Base-by-base conservation (phyloP, 35 echinoderm and acorn worm species). In the Hemicentrotus pulcherrimus region DNA sequence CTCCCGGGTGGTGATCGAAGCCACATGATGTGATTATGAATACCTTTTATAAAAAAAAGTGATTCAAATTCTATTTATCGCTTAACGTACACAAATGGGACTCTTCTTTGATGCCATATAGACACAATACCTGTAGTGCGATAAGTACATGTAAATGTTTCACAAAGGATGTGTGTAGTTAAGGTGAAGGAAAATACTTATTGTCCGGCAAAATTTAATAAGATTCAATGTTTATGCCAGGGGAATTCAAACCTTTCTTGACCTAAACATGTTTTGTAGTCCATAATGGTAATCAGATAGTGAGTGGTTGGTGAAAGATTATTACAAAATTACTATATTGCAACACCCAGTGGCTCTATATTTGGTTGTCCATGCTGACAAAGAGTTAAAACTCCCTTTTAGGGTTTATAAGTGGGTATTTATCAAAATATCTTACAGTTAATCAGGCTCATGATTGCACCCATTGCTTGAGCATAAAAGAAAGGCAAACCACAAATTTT, bases 341-440 rank as follows among this genome's bases (percentile, higher is more conserved):
- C 61, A 78, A 78, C n/a, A 78, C 22, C 65, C 9, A 78, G 22
- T n/a, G 22, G 65, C 65, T 78, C 65, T 78, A 22, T 28, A 22
- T 78, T n/a, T 78, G 24, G 65, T 78, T 78, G 22, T 78, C 65
- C 65, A 78, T 28, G 65, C 6, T 78, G 6, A 78, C 65, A 78
- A 78, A 78, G 65, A 78, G 19, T 28, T 78, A 78, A 78, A 78
- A n/a, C 0, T 7, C 18, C 28, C 65, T 78, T 78, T 78, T 78
- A 8, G 65, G 65, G 65, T 28, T 78, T n/a, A 28, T 78, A 78
- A 78, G 65, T n/a, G 65, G 65, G 65, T 18, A 78, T n/a, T 78
- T 78, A 78, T 78, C 65, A 78, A 78, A 78, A 78, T 78, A 78
- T 78, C 65, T 78, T n/a, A 28, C 65, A 78, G 65, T 78, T 78